Conservation (phyloP, 92 coral and sea anemone genomes). For the Zoanthus sansibaricus region DNA sequence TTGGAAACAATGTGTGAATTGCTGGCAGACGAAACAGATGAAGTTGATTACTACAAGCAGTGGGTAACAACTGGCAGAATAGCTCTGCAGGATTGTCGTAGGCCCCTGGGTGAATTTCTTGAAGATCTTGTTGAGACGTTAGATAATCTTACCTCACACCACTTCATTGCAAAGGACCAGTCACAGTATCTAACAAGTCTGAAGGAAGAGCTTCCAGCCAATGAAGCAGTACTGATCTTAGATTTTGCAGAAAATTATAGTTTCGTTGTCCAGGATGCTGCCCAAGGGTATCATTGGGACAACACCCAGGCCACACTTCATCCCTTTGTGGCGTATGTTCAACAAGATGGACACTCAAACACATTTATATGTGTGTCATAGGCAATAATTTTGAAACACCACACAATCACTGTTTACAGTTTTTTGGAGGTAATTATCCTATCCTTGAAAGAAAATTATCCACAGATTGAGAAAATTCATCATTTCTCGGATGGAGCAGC, state of each 20-base stretch:
- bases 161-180: not conserved
- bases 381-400: conserved; percentile 19
- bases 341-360: conserved; percentile 35
- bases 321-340: conserved; percentile 39
- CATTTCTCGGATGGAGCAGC: conserved; percentile 49
- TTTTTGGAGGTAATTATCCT: not conserved
- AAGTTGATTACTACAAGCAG: not conserved
- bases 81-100: conserved; percentile 34
- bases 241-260: conserved; percentile 1
- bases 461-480: conserved; percentile 27
- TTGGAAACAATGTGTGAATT: conserved; percentile 4
- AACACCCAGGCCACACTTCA: conserved; percentile 41
- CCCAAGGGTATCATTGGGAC: no score
- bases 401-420: conserved; percentile 3
- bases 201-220: no score
- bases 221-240: no score
- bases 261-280: conserved; percentile 18
- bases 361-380: conserved; percentile 34
- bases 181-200: no score
- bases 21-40: conserved; percentile 10
- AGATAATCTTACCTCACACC: conserved; percentile 3
- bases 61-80: conserved; percentile 22
- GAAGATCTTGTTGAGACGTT: conserved; percentile 43
- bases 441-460: conserved; percentile 4
- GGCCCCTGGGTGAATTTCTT: conserved; percentile 16